Percentiles rank a stretch among this genome's conserved stretches.
Conservation (phyloP, 1,140 invertebrate species). For the Diuraphis noxia region DNA sequence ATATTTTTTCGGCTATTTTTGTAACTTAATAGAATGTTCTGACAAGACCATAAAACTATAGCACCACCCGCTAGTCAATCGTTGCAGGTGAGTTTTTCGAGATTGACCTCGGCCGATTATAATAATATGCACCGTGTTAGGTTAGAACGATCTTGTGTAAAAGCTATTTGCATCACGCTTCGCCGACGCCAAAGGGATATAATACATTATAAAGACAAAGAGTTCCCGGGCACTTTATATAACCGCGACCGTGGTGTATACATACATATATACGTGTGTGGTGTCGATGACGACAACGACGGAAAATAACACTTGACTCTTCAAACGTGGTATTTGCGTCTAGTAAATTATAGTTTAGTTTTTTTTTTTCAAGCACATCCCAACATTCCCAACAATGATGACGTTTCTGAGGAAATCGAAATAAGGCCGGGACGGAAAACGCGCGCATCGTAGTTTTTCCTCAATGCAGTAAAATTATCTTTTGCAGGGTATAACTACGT, state of each 20-base stretch:
- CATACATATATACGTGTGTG: neutral
- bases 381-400: neutral
- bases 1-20: neutral
- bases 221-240: neutral
- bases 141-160: neutral
- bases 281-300: neutral
- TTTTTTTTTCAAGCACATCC: neutral
- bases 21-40: neutral
- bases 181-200: neutral
- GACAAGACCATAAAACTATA: neutral
- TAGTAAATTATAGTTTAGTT: neutral
- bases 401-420: neutral
- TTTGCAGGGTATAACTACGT: too few relatives aligned
- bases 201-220: neutral
- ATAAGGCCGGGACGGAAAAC: neutral
- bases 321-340: neutral
- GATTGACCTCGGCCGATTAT: neutral
- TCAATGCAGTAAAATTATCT: neutral
- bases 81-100: neutral
- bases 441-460: neutral
- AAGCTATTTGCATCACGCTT: neutral
- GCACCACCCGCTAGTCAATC: too few relatives aligned
- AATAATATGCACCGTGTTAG: neutral
- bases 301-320: conserved; percentile 21
- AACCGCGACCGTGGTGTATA: neutral